Percentiles rank a stretch among this genome's conserved stretches.
These are phyloP conservation scores for Neotoma lepida DNA, from an alignment of 2,113 vertebrate genomes.

Conservation along the genomic window DNA sequence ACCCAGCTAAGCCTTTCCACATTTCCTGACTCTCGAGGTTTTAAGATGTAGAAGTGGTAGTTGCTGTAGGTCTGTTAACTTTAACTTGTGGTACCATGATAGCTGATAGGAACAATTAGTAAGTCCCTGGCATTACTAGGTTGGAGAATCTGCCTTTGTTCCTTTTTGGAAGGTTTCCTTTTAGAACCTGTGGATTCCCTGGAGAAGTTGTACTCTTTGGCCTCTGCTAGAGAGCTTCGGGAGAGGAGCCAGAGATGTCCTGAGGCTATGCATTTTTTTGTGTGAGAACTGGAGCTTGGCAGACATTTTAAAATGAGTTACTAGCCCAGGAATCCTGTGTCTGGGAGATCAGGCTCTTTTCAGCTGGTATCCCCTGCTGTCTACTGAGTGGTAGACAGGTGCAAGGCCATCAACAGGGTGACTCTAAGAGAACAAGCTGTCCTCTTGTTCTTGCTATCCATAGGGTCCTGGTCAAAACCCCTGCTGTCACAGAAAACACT, in stretches of 20 bases:
- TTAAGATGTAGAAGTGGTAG: background rate
- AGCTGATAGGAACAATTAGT: background rate
- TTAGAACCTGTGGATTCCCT: slow-evolving; percentile 63
- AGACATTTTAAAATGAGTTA: slow-evolving; percentile 71
- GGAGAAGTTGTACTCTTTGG: slow-evolving; percentile 15
- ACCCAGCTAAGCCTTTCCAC: background rate
- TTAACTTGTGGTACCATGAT: background rate
- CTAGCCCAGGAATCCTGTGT: slow-evolving; percentile 67
- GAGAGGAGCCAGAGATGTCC: slow-evolving; percentile 74
- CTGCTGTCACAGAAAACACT: background rate
- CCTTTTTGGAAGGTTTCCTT: slow-evolving; percentile 61
- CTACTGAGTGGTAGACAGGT: slow-evolving; percentile 22
- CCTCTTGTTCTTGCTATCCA: background rate
- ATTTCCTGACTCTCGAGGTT: background rate
- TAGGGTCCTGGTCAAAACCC: background rate
- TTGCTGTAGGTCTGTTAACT: background rate
- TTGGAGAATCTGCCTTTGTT: slow-evolving; percentile 7
- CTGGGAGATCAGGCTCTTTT: slow-evolving; percentile 25
- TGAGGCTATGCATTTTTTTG: slow-evolving; percentile 81
- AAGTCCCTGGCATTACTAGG: background rate
- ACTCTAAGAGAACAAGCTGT: background rate
- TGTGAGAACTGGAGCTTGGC: slow-evolving; percentile 73
- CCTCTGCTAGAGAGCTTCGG: slow-evolving; percentile 61
- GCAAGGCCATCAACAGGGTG: background rate
- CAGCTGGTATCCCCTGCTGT: slow-evolving; percentile 19